phyloP scores from a whole-genome alignment of 2,888 invertebrate genomes.

The Leptogaster cylindrica region DNA sequence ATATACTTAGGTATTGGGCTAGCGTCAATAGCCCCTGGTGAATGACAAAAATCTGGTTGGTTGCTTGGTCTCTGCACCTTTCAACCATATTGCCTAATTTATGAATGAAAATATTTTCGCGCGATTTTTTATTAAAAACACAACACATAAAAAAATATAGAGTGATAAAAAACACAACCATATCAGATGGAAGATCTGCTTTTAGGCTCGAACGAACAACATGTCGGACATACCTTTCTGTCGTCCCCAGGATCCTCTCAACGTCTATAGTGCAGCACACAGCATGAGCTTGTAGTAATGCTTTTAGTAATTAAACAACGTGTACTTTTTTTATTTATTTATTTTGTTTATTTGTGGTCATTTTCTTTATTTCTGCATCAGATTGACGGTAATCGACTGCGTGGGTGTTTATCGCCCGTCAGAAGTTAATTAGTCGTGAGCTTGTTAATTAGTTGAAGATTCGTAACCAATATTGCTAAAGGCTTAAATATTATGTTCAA shows the following conservation, averaged over 20 bases:
- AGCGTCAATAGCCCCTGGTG: no score
- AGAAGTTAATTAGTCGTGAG: constrained; percentile 36
- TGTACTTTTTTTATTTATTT: neutral
- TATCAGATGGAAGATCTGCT: neutral
- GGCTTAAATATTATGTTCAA: constrained; percentile 32
- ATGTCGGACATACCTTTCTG: neutral
- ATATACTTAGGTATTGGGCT: no score
- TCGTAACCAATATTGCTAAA: constrained; percentile 25
- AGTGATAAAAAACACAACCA: neutral
- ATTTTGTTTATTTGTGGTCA: neutral
- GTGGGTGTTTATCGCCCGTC: constrained; percentile 33
- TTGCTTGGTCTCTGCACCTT: no score
- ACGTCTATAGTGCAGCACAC: neutral
- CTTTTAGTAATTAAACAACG: constrained; percentile 32
- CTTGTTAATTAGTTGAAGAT: constrained; percentile 38
- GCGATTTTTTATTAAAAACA: neutral
- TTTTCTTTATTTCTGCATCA: neutral
- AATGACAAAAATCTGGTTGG: no score
- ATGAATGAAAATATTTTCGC: constrained; percentile 37
- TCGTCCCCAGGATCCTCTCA: neutral
- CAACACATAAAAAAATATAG: no score
- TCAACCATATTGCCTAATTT: constrained; percentile 18
- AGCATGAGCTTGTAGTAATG: constrained; percentile 34
- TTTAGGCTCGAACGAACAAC: neutral
- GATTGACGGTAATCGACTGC: neutral